Evolutionary conservation across 2,113 vertebrate species (phyloP), one percentile per base, ranked within the genome.

Genomic region (Platichthys stellatus): DNA sequence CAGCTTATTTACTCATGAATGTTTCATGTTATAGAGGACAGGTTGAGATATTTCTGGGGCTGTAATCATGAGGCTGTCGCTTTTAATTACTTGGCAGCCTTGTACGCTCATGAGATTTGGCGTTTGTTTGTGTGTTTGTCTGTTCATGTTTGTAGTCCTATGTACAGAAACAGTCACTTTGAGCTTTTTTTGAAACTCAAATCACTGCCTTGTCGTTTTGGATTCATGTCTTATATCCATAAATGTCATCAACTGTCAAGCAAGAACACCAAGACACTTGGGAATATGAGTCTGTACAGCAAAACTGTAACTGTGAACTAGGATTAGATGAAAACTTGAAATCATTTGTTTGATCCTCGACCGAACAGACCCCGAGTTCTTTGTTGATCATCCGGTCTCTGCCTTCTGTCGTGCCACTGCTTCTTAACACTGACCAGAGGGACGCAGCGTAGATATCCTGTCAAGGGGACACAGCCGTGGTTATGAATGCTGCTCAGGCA

Each of bases 301-400:
- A 26, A 81, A 81, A 71, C 80, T 23, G 73, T 86, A 76, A 89
- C 76, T 83, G 83, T 90, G 72, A 93, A 88, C 72, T 83, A 72
- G 71, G 63, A 67, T 71, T 80, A 67, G 64, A 84, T 56, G 60
- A 73, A 81, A 75, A 82, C 51, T 72, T 74, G 26, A 80, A 82
- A 53, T 78, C 35, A 47, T 23, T 43, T 61, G 75, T 86, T 77
- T 13, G 17, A 51, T 64, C 68, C 5, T 74, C 18, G 21, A 45
- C 24, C 61, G 78, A 77, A 69, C n/a, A 56, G 45, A 76, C 35
- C 28, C 54, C 38, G 38, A 7, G 51, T 66, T 62, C 51, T 76
- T 35, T 71, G 81, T 83, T 28, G 60, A 58, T 47, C 75, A 78
- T 76, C 23, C 38, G 59, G 67, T 67, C 62, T 88, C 82, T 88